Base-by-base conservation (phyloP, 2,113 vertebrate genomes). In the Gallinago media region DNA sequence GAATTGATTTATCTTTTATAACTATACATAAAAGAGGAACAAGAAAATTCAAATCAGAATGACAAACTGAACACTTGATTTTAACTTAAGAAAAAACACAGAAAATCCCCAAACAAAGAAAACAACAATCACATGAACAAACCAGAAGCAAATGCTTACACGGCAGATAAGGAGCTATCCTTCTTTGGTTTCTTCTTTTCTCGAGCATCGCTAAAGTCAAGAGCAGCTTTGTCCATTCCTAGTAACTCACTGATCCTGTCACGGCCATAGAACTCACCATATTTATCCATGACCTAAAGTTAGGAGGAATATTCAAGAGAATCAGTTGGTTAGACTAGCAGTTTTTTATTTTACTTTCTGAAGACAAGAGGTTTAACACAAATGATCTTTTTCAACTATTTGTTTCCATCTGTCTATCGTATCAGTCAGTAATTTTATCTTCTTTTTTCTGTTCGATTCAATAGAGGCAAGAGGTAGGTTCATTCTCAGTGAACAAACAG, bases 251-350 rank as follows among this genome's bases (percentile, higher is more conserved):
- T 99, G 97, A 99, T 99, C 73, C 99, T 98, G 85, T 99, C 99
- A 75, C 99, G 98, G 26, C 99, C 99, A 17, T 99, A 99, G 96
- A 99, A 99, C 88, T 99, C 99, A 14, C 99, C 99, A 4, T 99
- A 99, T 89, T 99, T 99, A 97, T 99, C 99, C 99, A 99, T 99
- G 61, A 99, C 99, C 99, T 99, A 93, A 75, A 79, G 12, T 56
- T 32, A 56, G 54, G 46, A 90, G 34, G 15, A 95, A 90, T 44
- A 77, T 32, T 75, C 10, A 67, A 65, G 32, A 91, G 32, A 34
- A 71, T 71, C 52, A 93, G 29, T 72, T 70, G 14, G 8, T 16
- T 50, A 67, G 19, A 71, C 22, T 9, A 70, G 31, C 6, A 52
- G 15, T 0, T 59, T 79, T 81, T 90, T 65, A 62, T 42, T 29